A percentile compares a stretch with the other conserved stretches of the same genome.
Evolutionary conservation across 2,113 vertebrate genomes (phyloP).

Genomic region (Corythornis madagascariensis): DNA sequence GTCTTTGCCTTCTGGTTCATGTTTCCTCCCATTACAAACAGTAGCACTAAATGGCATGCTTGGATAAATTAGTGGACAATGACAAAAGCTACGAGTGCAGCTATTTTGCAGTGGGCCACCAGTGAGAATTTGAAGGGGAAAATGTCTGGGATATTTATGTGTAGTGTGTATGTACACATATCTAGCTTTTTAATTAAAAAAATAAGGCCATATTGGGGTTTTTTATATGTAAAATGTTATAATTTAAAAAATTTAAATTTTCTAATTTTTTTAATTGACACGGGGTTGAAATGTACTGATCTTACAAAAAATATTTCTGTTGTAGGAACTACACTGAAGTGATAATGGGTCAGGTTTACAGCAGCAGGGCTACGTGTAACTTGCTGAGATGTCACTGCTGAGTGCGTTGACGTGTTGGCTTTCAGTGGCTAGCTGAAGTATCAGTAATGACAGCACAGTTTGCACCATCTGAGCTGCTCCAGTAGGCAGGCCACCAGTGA

Average conservation of each 20-base stretch:
- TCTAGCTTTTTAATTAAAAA: neutral
- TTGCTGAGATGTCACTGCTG: neutral
- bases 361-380: neutral
- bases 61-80: neutral
- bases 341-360: neutral
- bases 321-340: neutral
- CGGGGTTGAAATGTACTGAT: neutral
- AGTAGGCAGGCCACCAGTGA: neutral
- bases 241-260: too few species aligned
- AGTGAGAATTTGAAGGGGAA: neutral
- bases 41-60: conserved; percentile 42
- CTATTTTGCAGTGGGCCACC: neutral
- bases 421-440: neutral
- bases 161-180: neutral
- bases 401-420: neutral
- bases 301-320: neutral
- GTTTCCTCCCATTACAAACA: conserved; percentile 53
- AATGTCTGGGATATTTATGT: neutral
- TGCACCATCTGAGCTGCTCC: neutral
- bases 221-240: neutral
- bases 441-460: too few species aligned
- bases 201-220: neutral
- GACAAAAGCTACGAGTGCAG: neutral
- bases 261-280: neutral
- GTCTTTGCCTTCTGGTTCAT: conserved; percentile 37